phyloP scores from a whole-genome alignment of 2,113 vertebrate species.

The Stigmatopora argus region DNA sequence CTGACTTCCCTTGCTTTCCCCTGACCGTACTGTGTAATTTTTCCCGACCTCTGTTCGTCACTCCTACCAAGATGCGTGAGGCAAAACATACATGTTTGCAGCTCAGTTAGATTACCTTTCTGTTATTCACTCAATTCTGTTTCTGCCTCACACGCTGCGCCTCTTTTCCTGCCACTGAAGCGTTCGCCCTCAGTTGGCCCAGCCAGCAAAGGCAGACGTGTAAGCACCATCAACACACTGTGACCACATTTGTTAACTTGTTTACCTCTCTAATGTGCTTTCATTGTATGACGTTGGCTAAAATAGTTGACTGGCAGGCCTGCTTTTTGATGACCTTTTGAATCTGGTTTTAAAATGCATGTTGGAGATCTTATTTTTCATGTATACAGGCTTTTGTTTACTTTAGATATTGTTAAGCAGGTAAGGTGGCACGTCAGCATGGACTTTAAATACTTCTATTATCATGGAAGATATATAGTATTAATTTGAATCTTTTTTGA shows the following conservation, averaged over 20 bases:
- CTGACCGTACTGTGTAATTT: not conserved
- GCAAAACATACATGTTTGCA: slow-evolving; percentile 27
- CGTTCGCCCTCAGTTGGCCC: slow-evolving; percentile 89
- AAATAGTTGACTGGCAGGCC: slow-evolving; percentile 40
- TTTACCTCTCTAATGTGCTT: slow-evolving; percentile 8
- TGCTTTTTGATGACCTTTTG: not conserved
- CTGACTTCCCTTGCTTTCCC: slow-evolving; percentile 13
- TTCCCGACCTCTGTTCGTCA: slow-evolving; percentile 5
- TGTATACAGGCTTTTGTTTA: not conserved
- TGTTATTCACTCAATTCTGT: slow-evolving; percentile 59
- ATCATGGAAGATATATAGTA: not conserved
- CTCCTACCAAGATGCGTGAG: not conserved
- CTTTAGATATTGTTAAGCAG: slow-evolving; percentile 6
- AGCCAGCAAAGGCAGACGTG: slow-evolving; percentile 96
- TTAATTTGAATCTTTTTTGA: not conserved
- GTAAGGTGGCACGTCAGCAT: not conserved
- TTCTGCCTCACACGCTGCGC: slow-evolving; percentile 63
- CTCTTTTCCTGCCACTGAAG: slow-evolving; percentile 70
- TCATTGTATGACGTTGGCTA: slow-evolving; percentile 19
- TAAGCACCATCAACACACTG: slow-evolving; percentile 79
- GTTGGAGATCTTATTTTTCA: not conserved
- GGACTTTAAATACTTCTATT: not conserved
- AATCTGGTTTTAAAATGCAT: slow-evolving; percentile 1
- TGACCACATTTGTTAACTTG: slow-evolving; percentile 49
- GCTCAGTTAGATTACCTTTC: slow-evolving; percentile 28